Evolutionary conservation across 2,113 vertebrate genomes (phyloP), one percentile per base, ranked within the genome.

Genomic region (Actinemys pallida): DNA sequence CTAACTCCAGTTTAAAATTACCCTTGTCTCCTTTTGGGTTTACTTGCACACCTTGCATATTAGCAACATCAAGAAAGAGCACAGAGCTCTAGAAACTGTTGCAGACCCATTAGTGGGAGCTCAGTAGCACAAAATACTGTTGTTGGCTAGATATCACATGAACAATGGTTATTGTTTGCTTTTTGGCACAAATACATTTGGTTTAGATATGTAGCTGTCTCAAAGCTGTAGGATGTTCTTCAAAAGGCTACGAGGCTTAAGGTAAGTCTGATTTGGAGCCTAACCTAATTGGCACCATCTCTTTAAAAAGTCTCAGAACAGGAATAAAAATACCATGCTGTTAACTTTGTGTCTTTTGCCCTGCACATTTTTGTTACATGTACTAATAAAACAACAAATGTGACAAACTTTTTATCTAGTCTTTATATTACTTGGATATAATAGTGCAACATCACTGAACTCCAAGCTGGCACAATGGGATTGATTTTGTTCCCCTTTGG

Each of bases 101-200:
- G 16, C 84, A 81, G 91, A 86, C 92, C 85, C 95, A 94, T 4
- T 92, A 93, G 89, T 75, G 90, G 93, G 93, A 92, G 86, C 72
- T 81, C 87, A 42, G 54, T 93, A 85, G 85, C 39, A 49, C 90
- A 75, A 84, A 57, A 0, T 90, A 75, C 96, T 97, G 25, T 84
- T 95, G 90, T 97, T 97, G 95, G 94, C 88, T 14, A 13, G 88
- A 42, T 87, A n/a, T 84, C 87, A 31, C 83, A 90, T 83, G 87
- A 96, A 93, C 94, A 93, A 96, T 86, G 93, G 79, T 88, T 75
- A 80, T 97, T 95, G 96, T 95, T 94, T 95, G 94, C 86, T 92
- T 91, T 54, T 92, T 57, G 83, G 78, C 69, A 39, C 16, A 86
- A 91, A 80, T 81, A 92, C 45, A 49, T 57, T 87, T 87, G 62